Evolutionary conservation across 2,113 vertebrate species (phyloP).

Genomic region (Perognathus longimembris): DNA sequence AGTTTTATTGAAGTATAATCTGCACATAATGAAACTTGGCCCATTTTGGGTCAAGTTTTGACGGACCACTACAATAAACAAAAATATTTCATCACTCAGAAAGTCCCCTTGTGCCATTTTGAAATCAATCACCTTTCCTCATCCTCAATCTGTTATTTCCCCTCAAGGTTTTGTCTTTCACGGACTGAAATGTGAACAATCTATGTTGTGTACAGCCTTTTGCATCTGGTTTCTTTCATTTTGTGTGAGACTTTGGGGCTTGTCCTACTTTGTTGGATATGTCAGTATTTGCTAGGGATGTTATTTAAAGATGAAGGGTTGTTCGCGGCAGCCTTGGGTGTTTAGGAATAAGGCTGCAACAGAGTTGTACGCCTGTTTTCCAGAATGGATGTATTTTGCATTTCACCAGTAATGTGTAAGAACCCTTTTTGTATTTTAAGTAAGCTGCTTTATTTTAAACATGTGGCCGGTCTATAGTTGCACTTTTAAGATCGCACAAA

Average conservation of each 20-base stretch:
- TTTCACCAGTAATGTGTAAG: background rate
- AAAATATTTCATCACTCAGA: background rate
- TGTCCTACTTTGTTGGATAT: background rate
- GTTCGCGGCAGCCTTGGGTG: background rate
- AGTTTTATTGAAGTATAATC: background rate
- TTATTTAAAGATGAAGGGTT: background rate
- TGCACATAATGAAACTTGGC: background rate
- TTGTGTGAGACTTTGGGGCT: background rate
- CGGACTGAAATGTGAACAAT: background rate
- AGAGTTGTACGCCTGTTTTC: background rate
- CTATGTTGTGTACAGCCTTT: background rate
- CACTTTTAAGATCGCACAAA: background rate
- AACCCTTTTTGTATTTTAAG: constrained; percentile 21
- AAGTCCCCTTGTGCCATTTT: background rate
- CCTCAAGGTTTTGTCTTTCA: background rate
- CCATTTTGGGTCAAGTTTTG: background rate
- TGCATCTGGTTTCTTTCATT: constrained; percentile 16
- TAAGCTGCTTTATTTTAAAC: background rate
- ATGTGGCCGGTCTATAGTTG: background rate
- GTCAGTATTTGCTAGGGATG: background rate
- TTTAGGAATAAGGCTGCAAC: constrained; percentile 14
- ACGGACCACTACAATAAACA: constrained; percentile 25
- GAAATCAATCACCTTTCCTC: background rate
- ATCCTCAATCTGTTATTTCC: background rate
- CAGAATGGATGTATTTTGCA: background rate